Percentiles rank a stretch among this genome's conserved stretches.
Evolutionary conservation across 2,888 invertebrate genomes (phyloP).

Genomic region (Tetanocera ferruginea): DNA sequence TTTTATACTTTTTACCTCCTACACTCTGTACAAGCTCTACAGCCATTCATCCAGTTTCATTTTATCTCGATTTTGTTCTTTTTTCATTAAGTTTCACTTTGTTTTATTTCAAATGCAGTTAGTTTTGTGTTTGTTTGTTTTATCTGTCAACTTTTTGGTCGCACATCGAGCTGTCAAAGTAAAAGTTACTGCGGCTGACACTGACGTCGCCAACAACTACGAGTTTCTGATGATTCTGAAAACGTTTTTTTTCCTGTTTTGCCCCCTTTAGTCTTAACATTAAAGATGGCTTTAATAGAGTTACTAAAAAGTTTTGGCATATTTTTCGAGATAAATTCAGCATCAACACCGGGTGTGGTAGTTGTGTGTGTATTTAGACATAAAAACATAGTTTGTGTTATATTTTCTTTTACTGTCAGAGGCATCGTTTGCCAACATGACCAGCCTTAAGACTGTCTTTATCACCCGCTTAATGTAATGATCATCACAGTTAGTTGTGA

Average conservation of each 20-base stretch:
- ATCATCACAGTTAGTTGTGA: neutral
- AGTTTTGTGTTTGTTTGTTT: constrained; percentile 29
- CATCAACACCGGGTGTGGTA: constrained; percentile 11
- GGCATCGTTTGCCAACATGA: neutral
- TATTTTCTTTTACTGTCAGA: neutral
- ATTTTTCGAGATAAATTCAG: constrained; percentile 13
- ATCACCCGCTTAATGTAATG: neutral
- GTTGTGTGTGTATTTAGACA: neutral
- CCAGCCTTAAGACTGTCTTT: constrained; percentile 10
- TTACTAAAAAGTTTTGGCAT: constrained; percentile 17
- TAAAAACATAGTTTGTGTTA: neutral
- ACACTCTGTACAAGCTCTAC: too few species aligned
- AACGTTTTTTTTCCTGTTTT: neutral
- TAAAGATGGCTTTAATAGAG: too few species aligned
- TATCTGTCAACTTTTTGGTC: constrained; percentile 54
- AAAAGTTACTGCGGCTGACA: constrained; percentile 34
- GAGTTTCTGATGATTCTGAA: neutral
- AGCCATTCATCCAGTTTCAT: neutral
- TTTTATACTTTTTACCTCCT: too few species aligned
- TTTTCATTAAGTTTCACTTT: neutral
- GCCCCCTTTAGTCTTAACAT: too few species aligned
- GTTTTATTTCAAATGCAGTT: neutral
- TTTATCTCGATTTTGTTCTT: constrained; percentile 17
- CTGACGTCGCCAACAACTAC: constrained; percentile 16
- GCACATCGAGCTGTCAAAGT: constrained; percentile 39